A percentile compares a stretch with the other conserved stretches of the same genome.
These are phyloP conservation scores for Macaca fascicularis DNA, from an alignment of 2,113 vertebrate species.

Conservation along the genomic window T2T-MFA8v1.1 NC_088395.1:13483501-13484000, in stretches of 20 bases:
- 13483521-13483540: neutral
- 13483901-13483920: neutral
- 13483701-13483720: neutral
- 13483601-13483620: fast-evolving
- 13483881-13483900: neutral
- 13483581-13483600: neutral
- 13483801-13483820: neutral
- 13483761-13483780: neutral
- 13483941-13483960: neutral
- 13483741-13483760: neutral
- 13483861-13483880: neutral
- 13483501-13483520: too few species aligned
- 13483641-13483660: neutral
- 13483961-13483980: neutral
- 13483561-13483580: neutral
- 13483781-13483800: neutral
- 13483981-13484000: neutral
- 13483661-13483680: neutral
- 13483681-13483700: neutral
- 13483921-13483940: neutral
- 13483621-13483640: neutral
- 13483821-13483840: neutral
- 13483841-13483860: neutral
- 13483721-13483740: neutral
- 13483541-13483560: neutral